These are phyloP conservation scores for Periphyllus acericola DNA, from an alignment of 2,888 invertebrate species.

Conservation along the genomic window DNA sequence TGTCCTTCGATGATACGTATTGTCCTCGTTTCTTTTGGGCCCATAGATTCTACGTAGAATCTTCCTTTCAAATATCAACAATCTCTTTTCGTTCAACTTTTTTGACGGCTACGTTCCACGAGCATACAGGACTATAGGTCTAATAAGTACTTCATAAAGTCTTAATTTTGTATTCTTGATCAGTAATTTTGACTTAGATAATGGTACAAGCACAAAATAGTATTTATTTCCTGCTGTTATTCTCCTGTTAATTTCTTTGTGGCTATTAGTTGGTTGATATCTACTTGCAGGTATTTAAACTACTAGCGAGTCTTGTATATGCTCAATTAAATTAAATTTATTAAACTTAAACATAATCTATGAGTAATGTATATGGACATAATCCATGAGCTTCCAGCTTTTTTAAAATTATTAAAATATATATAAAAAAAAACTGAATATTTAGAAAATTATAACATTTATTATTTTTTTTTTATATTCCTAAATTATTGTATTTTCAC, in stretches of 20 bases:
- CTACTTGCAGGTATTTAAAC: background rate
- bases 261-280: conserved; percentile 3
- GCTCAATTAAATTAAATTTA: no score
- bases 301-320: no score
- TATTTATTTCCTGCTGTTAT: conserved; percentile 17
- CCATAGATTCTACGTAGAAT: background rate
- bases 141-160: conserved; percentile 23
- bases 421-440: no score
- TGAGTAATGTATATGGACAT: no score
- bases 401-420: no score
- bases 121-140: conserved; percentile 23
- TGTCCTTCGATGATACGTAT: conserved; percentile 26
- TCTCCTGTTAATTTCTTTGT: conserved; percentile 27
- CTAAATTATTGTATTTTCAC: no score
- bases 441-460: no score
- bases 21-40: conserved; percentile 28
- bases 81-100: conserved; percentile 17
- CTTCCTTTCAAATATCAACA: conserved; percentile 25
- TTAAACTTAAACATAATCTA: no score
- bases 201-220: conserved; percentile 4
- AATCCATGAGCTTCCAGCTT: no score
- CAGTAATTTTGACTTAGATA: conserved; percentile 21
- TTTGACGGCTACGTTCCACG: background rate
- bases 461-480: no score
- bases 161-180: conserved; percentile 17